Percentiles rank a stretch among this genome's conserved stretches.
Evolutionary conservation across 53 echinoderm and acorn worm species (phyloP).

Genomic region (Actinopyga echinites): DNA sequence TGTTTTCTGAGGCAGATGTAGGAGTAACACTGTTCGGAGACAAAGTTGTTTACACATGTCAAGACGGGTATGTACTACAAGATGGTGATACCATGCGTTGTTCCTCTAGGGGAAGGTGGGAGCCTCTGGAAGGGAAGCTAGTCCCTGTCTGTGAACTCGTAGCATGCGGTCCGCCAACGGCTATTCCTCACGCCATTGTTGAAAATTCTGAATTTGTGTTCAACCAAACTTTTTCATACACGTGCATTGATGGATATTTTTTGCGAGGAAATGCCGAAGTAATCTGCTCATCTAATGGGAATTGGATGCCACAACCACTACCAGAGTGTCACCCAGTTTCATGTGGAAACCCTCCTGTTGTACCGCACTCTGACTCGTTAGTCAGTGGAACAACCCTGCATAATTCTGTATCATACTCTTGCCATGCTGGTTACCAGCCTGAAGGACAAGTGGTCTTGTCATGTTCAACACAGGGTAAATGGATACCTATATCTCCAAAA

Average conservation of each 20-base stretch:
- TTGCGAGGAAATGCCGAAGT: constrained; percentile 46
- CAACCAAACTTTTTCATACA: constrained; percentile 59
- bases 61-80: constrained; percentile 7
- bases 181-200: constrained; percentile 38
- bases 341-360: constrained; percentile 65
- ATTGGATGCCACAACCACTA: constrained; percentile 56
- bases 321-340: constrained; percentile 53
- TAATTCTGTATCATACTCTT: constrained; percentile 60
- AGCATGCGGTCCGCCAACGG: constrained; percentile 62
- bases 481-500: constrained; percentile 39
- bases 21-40: not conserved
- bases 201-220: constrained; percentile 41
- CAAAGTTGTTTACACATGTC: not conserved
- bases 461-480: constrained; percentile 51
- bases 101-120: not conserved
- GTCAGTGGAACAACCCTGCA: constrained; percentile 11
- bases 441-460: not conserved
- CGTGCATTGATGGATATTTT: constrained; percentile 59
- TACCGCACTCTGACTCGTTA: constrained; percentile 46
- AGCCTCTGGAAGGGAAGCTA: not conserved
- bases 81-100: constrained; percentile 55
- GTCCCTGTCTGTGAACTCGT: constrained; percentile 62
- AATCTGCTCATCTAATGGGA: constrained; percentile 55
- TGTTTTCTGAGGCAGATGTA: not conserved
- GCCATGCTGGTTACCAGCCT: constrained; percentile 61